Evolutionary conservation across 2,888 invertebrate genomes (phyloP).

Genomic region (Gibbula magus): DNA sequence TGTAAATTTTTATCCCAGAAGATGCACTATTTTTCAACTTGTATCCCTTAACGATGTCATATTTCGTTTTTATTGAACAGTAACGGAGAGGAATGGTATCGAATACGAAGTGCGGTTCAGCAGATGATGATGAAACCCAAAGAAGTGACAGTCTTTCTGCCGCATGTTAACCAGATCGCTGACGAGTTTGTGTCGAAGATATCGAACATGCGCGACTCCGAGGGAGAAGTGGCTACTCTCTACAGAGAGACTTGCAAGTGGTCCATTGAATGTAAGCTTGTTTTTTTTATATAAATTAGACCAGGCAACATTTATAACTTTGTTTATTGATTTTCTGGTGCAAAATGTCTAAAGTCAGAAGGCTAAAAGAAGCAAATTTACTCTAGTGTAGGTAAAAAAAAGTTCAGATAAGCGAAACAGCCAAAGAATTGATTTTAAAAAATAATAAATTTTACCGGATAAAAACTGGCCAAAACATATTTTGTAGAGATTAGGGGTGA

Average conservation of each 20-base stretch:
- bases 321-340: neutral
- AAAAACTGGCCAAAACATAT: too few relatives aligned
- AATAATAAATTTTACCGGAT: too few relatives aligned
- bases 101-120: constrained; percentile 90
- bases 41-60: too few relatives aligned
- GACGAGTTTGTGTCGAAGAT: constrained; percentile 81
- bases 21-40: too few relatives aligned
- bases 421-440: too few relatives aligned
- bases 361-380: too few relatives aligned
- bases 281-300: neutral
- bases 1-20: too few relatives aligned
- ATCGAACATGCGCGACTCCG: constrained; percentile 56
- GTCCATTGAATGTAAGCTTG: constrained; percentile 90
- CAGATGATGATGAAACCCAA: constrained; percentile 90
- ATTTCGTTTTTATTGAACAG: constrained; percentile 77
- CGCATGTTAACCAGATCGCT: constrained; percentile 83
- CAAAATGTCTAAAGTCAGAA: too few relatives aligned
- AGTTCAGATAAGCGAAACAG: too few relatives aligned
- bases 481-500: too few relatives aligned
- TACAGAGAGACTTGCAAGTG: constrained; percentile 93
- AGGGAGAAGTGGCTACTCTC: constrained; percentile 83
- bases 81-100: constrained; percentile 94
- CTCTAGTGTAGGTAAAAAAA: too few relatives aligned
- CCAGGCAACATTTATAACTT: neutral
- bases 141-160: constrained; percentile 84